These are phyloP conservation scores for Caenorhabditis remanei DNA, from an alignment of 1,140 invertebrate species.

Conservation along the genomic window DNA sequence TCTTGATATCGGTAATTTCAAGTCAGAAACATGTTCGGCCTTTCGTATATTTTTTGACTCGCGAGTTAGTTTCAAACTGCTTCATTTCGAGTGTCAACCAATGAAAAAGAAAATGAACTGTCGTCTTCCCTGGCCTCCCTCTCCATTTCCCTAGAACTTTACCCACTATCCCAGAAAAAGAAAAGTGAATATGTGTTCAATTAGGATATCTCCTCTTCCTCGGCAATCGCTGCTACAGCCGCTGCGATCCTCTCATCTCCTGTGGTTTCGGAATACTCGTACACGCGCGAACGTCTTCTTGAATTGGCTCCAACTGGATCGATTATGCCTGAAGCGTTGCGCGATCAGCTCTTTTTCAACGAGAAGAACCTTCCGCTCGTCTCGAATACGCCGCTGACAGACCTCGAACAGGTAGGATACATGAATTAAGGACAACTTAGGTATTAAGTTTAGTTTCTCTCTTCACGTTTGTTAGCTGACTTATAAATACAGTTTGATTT, in stretches of 20 bases:
- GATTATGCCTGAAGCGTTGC: conserved; percentile 48
- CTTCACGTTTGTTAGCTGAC: no score
- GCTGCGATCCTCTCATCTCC: conserved; percentile 31
- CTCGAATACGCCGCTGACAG: conserved; percentile 40
- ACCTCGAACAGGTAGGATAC: conserved; percentile 33
- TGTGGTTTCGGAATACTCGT: conserved; percentile 48
- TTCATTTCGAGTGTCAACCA: no score
- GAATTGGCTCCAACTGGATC: conserved; percentile 51
- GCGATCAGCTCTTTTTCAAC: conserved; percentile 48
- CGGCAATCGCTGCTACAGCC: conserved; percentile 37
- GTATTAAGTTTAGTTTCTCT: no score
- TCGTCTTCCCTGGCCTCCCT: neutral
- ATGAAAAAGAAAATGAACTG: neutral
- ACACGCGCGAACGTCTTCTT: conserved; percentile 53
- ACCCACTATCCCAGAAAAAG: neutral
- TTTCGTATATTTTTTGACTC: no score
- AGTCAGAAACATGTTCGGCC: no score
- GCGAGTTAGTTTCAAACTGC: no score
- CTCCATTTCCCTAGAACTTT: neutral
- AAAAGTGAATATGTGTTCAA: conserved; percentile 16
- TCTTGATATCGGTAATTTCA: no score
- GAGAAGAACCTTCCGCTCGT: conserved; percentile 36
- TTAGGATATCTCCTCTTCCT: conserved; percentile 37
- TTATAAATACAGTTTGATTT: no score
- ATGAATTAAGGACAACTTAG: neutral